Conservation (phyloP, 1,140 invertebrate species). For the Maniola jurtina region DNA sequence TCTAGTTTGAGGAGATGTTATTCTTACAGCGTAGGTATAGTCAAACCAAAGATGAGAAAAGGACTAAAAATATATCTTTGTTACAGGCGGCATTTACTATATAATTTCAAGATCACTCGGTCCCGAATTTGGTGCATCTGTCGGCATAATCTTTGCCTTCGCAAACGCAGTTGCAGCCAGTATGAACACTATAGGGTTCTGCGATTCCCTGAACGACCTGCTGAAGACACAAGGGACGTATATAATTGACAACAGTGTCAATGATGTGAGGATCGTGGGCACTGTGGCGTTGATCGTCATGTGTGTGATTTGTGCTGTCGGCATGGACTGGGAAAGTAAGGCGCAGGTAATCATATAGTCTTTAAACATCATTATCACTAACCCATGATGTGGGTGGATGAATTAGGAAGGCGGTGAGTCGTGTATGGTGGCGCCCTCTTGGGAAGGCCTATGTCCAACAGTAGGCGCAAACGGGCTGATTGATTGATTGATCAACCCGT, state of each 20-base stretch:
- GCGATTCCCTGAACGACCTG: slow-evolving; percentile 92
- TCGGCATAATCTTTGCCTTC: slow-evolving; percentile 97
- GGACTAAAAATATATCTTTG: background rate
- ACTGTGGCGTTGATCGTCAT: slow-evolving; percentile 86
- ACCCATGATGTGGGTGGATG: too few species aligned
- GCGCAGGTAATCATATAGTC: slow-evolving; percentile 73
- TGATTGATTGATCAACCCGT: too few species aligned
- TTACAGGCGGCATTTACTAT: slow-evolving; percentile 94
- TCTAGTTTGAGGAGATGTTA: background rate
- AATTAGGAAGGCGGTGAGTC: too few species aligned
- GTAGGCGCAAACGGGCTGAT: too few species aligned
- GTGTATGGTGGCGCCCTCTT: too few species aligned
- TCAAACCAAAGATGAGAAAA: too few species aligned
- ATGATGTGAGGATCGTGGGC: slow-evolving; percentile 90
- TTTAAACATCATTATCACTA: too few species aligned
- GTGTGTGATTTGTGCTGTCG: slow-evolving; percentile 90
- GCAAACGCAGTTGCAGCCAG: slow-evolving; percentile 98
- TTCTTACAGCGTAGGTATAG: too few species aligned
- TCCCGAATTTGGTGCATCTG: slow-evolving; percentile 98
- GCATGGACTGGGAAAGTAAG: slow-evolving; percentile 94
- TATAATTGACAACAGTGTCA: slow-evolving; percentile 87
- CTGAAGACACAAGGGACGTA: slow-evolving; percentile 80
- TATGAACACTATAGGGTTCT: slow-evolving; percentile 99
- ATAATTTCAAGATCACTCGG: slow-evolving; percentile 98
- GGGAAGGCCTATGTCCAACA: too few species aligned